These are phyloP conservation scores for Aplocera efformata DNA, from an alignment of 2,888 invertebrate genomes.

Conservation along the genomic window DNA sequence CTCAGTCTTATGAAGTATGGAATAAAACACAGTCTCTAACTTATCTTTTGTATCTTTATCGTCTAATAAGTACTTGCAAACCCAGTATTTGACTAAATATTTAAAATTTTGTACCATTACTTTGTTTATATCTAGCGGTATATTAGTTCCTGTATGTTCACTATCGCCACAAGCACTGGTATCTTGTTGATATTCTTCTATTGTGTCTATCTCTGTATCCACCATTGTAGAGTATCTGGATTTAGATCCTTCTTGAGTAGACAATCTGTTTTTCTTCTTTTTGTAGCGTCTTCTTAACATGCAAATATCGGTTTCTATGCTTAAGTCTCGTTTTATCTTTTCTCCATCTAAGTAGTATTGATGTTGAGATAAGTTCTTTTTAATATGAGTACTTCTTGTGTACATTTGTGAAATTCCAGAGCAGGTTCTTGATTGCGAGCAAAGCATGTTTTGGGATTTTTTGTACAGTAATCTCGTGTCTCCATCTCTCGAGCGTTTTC, in stretches of 20 bases:
- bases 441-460: slow-evolving; percentile 47
- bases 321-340: slow-evolving; percentile 55
- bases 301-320: slow-evolving; percentile 64
- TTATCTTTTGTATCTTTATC: slow-evolving; percentile 47
- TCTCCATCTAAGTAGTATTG: slow-evolving; percentile 37
- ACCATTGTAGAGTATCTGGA: slow-evolving; percentile 43
- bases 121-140: slow-evolving; percentile 43
- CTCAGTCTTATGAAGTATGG: slow-evolving; percentile 45
- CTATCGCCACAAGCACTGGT: slow-evolving; percentile 53
- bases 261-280: slow-evolving; percentile 42
- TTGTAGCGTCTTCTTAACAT: slow-evolving; percentile 51
- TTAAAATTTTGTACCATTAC: slow-evolving; percentile 58
- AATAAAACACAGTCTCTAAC: slow-evolving; percentile 49
- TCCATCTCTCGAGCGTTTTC: slow-evolving; percentile 37
- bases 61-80: slow-evolving; percentile 47
- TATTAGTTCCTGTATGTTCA: slow-evolving; percentile 25
- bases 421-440: slow-evolving; percentile 46
- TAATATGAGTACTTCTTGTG: slow-evolving; percentile 41
- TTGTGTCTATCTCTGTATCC: slow-evolving; percentile 42
- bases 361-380: slow-evolving; percentile 39
- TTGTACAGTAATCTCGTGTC: slow-evolving; percentile 50
- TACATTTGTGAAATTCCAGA: slow-evolving; percentile 45
- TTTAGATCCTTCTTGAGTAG: slow-evolving; percentile 35
- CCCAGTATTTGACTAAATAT: slow-evolving; percentile 50
- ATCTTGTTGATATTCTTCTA: slow-evolving; percentile 41